Conservation (phyloP, 1,140 invertebrate genomes). For the Lutraria rhynchaena region DNA sequence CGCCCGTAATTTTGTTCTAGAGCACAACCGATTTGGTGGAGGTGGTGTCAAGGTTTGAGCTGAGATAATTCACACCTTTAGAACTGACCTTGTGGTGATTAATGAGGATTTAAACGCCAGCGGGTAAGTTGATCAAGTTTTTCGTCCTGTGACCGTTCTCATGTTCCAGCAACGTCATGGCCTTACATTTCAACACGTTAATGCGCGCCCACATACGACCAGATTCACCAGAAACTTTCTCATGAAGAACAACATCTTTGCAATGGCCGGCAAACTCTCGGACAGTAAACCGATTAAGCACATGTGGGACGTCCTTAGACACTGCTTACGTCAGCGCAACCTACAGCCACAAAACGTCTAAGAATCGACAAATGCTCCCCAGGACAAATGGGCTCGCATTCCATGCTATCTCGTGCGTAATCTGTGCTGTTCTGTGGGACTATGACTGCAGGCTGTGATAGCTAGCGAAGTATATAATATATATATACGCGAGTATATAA, state of each 20-base stretch:
- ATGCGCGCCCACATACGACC: not conserved
- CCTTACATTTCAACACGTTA: constrained; percentile 16
- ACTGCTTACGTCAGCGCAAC: not conserved
- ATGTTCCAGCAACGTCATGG: not conserved
- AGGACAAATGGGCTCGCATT: not conserved
- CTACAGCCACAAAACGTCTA: not conserved
- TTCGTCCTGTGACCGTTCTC: not conserved
- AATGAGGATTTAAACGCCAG: not conserved
- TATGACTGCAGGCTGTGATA: not conserved
- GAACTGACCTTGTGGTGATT: not conserved
- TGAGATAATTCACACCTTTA: not conserved
- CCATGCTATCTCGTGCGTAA: not conserved
- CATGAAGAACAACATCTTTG: not conserved
- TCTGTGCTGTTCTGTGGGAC: not conserved
- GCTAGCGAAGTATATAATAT: not conserved
- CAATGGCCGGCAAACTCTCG: not conserved
- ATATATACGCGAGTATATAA: not conserved
- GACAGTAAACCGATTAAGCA: constrained; percentile 4
- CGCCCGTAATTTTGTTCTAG: not conserved
- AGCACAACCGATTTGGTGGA: not conserved
- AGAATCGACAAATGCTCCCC: not conserved
- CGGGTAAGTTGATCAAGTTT: not conserved
- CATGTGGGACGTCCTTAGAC: not conserved
- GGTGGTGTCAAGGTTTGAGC: constrained; percentile 12
- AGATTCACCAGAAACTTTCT: constrained; percentile 3